Base-by-base conservation (phyloP, 2,797 vertebrate genomes). In the Sus cebifrons region DNA sequence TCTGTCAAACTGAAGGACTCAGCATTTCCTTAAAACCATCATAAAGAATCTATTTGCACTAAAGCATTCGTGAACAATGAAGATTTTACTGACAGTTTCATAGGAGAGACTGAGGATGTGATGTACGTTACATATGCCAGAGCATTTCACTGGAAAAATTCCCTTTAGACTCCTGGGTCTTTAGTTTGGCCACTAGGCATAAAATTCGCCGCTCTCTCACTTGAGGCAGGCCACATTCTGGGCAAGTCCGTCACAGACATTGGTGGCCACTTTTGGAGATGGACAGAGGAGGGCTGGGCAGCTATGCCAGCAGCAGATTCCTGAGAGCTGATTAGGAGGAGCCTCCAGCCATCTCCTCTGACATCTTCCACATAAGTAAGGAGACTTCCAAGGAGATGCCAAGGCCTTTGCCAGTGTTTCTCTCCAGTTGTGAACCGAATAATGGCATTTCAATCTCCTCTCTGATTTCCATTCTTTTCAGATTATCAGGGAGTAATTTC, bases 81-180 rank as follows among this genome's bases (percentile, higher is more conserved):
- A 94, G 65, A 79, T 81, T 78, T 97, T 86, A 84, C 32, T 29
- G 79, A 90, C 44, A 40, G 44, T 79, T 91, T 96, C 90, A 29
- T 12, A 89, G 74, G 18, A 84, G 14, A 92, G 36, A n/a, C 52
- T 79, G 71, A 87, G 94, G 81, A 56, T 54, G 5, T 36, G 60
- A 77, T 83, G 93, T 70, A 79, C 4, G 21, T 0, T n/a, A 58
- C 29, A 75, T 6, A 73, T 4, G 5, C 44, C 49, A 40, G 32
- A 52, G 3, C 18, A 25, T 81, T 82, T 73, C 75, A 78, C 44
- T 27, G 29, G 36, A 71, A 88, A 86, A 67, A 68, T 15, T 32
- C 56, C 16, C 32, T 77, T 93, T 52, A 82, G 71, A 70, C 18
- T 54, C 74, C 29, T 29, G 60, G 68, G 65, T 60, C 29, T 89